Evolutionary conservation across 1,140 invertebrate genomes (phyloP), one percentile per base, ranked within the genome.

Genomic region (Tetramorium alpestre): DNA sequence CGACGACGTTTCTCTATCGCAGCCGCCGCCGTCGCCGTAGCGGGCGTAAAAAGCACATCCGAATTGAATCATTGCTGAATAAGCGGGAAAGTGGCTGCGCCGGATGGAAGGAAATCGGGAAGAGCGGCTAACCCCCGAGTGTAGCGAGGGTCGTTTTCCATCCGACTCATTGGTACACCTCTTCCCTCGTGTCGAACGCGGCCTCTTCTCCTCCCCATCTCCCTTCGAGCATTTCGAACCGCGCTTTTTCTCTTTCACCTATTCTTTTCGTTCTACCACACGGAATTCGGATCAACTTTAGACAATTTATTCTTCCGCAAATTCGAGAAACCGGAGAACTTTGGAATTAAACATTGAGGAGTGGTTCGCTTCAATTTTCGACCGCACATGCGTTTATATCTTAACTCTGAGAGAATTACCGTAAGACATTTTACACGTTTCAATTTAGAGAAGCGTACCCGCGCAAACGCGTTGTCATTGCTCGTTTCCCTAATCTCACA

Each of bases 41-140:
- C 91, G 93, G 93, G 94, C 93, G 94, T 95, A 95, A 95, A 95
- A 95, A 94, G 92, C 93, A 94, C 94, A 95, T 95, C 94, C 94
- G 94, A 95, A 95, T 95, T 95, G 95, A 95, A 95, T 95, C 95
- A 95, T 95, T 95, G 95, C 95, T 95, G 95, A 95, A 95, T 95
- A 95, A 95, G 95, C 95, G 94, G 90, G 93, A 95, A 95, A 95
- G 92, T 94, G 93, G 92, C 92, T 93, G 87, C 89, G 92, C 85
- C 89, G 51, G 64, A 62, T 70, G 76, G 89, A 91, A 89, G 92
- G 90, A 91, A 91, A 87, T 78, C 85, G 56, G 58, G 60, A 76
- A 86, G 58, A 78, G 44, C 64, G 85, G 73, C 56, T 60, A 90
- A 91, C 72, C 85, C 89, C 78, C 54, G 70, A 54, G 67, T 84